A percentile compares a stretch with the other conserved stretches of the same genome.
Conservation (phyloP, 2,797 vertebrate genomes). For the Gadopsis bispinosus region DNA sequence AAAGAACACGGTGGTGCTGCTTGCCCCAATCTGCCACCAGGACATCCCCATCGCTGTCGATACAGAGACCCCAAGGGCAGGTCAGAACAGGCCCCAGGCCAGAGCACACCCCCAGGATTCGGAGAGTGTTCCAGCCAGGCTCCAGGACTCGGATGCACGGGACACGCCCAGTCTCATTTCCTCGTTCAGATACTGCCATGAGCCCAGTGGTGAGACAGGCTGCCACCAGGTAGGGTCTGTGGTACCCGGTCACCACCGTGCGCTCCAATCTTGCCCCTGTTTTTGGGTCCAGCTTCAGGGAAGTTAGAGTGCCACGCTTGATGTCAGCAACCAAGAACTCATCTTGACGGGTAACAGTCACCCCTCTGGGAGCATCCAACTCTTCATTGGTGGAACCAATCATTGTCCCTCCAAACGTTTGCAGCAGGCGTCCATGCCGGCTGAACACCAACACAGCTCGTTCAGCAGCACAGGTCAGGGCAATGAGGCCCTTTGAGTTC, state of each 20-base stretch:
- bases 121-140: conserved; percentile 84
- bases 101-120: conserved; percentile 85
- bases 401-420: conserved; percentile 82
- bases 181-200: conserved; percentile 86
- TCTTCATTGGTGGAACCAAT: conserved; percentile 80
- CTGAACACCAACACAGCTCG: conserved; percentile 85
- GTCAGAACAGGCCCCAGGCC: conserved; percentile 84
- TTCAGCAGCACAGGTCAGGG: conserved; percentile 85
- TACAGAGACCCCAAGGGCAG: conserved; percentile 89
- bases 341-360: conserved; percentile 80
- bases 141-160: conserved; percentile 88
- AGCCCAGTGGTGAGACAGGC: conserved; percentile 83
- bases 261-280: conserved; percentile 82
- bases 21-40: conserved; percentile 88
- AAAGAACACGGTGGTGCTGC: conserved; percentile 79
- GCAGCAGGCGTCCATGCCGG: conserved; percentile 86
- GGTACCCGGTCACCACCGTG: conserved; percentile 84
- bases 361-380: conserved; percentile 86
- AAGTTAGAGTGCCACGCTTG: conserved; percentile 84
- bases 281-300: conserved; percentile 83
- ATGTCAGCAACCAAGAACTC: conserved; percentile 88
- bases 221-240: conserved; percentile 87
- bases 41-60: conserved; percentile 86
- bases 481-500: conserved; percentile 86
- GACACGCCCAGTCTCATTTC: conserved; percentile 83